Conservation (phyloP, 1,140 invertebrate species). For the Rhagoletis pomonella region DNA sequence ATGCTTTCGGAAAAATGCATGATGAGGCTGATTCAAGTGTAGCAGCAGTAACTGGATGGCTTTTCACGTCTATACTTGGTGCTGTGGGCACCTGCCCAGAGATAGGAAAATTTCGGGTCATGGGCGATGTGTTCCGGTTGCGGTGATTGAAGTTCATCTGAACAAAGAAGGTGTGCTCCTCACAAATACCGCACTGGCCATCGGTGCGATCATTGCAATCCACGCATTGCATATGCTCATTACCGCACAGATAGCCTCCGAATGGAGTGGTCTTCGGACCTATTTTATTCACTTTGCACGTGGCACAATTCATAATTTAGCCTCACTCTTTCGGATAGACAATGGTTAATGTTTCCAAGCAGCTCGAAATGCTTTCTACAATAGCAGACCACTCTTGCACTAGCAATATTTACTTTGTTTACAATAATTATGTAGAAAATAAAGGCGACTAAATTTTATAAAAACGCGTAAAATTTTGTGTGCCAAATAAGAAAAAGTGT, state of each 20-base stretch:
- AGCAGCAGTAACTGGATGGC: background rate
- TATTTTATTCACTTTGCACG: constrained; percentile 55
- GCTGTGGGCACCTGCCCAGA: no score
- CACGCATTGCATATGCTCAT: constrained; percentile 52
- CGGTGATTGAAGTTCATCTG: constrained; percentile 54
- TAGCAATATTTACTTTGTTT: constrained; percentile 13
- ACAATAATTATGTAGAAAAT: constrained; percentile 39
- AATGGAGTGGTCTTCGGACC: constrained; percentile 51
- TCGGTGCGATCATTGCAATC: constrained; percentile 6
- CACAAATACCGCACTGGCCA: constrained; percentile 45
- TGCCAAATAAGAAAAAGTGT: constrained; percentile 39
- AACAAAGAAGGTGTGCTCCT: constrained; percentile 36
- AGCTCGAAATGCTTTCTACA: background rate
- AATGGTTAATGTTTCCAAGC: background rate
- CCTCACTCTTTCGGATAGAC: constrained; percentile 10
- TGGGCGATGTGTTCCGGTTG: background rate
- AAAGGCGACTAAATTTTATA: constrained; percentile 46
- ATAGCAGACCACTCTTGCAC: background rate
- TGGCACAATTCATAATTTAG: constrained; percentile 55
- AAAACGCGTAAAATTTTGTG: constrained; percentile 51
- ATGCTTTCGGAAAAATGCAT: constrained; percentile 30
- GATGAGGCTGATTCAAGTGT: background rate
- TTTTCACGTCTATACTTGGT: no score
- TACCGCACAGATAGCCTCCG: constrained; percentile 53
- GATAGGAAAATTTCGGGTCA: background rate